Evolutionary conservation across 2,797 vertebrate genomes (phyloP), one percentile per base, ranked within the genome.

Genomic region (Manis pentadactyla): DNA sequence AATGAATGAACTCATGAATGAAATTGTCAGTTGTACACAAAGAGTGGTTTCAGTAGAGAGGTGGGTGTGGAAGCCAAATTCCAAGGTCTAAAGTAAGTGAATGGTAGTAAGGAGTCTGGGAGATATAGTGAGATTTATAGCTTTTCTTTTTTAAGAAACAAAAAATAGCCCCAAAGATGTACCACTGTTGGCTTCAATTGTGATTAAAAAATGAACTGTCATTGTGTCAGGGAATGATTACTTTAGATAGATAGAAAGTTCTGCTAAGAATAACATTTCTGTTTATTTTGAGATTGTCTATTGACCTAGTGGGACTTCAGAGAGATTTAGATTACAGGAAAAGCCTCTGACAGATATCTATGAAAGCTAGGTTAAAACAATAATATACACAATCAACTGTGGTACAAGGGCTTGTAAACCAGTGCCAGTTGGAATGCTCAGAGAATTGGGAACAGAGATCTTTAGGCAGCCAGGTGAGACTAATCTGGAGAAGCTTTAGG

Each of bases 401-500:
- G 69, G 86, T 74, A 55, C 78, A 34, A 39, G 88, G 29, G 68
- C 90, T 94, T 95, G 87, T 93, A 69, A 90, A 84, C 39, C 64
- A 51, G 64, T 27, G 75, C 94, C 66, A 79, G 85, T 31, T 12
- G 19, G 91, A 93, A 94, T 82, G 46, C 73, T 83, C 39, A 53
- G 90, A 94, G 71, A 93, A 92, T 18, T 82, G 77, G 90, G 74
- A 87, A 92, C 34, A 53, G 57, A 0, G n/a, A 88, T 49, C 86
- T 82, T 69, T 46, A 81, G 57, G 87, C 96, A 93, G 81, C 89
- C 96, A 97, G 94, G 94, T 95, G 90, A 96, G 84, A 94, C 95
- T 97, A 97, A 97, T 97, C 96, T 93, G 68, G 74, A 74, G 84
- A 82, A 94, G 95, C 97, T 97, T 97, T 97, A 46, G 46, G 81